These are phyloP conservation scores for Elymnias hypermnestra DNA, from an alignment of 1,140 invertebrate species.

Conservation along the genomic window DNA sequence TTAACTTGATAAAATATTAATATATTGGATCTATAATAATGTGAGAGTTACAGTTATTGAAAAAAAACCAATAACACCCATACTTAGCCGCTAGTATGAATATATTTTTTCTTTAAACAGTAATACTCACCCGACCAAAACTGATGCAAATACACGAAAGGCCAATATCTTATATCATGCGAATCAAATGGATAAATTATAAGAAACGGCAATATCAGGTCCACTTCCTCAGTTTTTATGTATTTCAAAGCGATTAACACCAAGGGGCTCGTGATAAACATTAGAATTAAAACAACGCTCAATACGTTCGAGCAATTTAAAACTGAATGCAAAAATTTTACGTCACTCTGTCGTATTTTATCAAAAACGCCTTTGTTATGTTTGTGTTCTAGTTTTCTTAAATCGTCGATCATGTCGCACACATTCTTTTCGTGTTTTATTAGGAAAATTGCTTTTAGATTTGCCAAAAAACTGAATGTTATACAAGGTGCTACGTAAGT, in stretches of 20 bases:
- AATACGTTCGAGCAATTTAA: conserved; percentile 22
- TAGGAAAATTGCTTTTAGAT: conserved; percentile 24
- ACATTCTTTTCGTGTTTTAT: conserved; percentile 27
- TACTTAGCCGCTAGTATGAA: neutral
- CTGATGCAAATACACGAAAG: conserved; percentile 41
- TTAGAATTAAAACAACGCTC: conserved; percentile 15
- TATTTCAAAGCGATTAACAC: conserved; percentile 27
- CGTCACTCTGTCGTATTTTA: neutral
- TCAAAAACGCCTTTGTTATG: conserved; percentile 1
- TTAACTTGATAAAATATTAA: too few relatives aligned
- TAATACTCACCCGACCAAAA: conserved; percentile 40
- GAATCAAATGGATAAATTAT: conserved; percentile 42
- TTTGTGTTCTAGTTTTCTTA: conserved; percentile 20
- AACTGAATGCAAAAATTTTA: conserved; percentile 20
- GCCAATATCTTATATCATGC: conserved; percentile 31
- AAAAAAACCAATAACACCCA: too few relatives aligned
- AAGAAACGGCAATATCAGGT: conserved; percentile 31
- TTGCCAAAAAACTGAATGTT: conserved; percentile 22
- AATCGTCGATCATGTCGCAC: conserved; percentile 19
- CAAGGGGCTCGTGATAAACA: conserved; percentile 22
- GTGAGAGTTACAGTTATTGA: too few relatives aligned
- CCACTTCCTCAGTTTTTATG: conserved; percentile 21
- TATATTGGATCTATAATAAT: too few relatives aligned
- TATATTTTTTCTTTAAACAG: neutral
- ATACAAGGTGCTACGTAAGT: conserved; percentile 34